Conservation (phyloP, 2,113 vertebrate species). For the Gnathochromis pfefferi region DNA sequence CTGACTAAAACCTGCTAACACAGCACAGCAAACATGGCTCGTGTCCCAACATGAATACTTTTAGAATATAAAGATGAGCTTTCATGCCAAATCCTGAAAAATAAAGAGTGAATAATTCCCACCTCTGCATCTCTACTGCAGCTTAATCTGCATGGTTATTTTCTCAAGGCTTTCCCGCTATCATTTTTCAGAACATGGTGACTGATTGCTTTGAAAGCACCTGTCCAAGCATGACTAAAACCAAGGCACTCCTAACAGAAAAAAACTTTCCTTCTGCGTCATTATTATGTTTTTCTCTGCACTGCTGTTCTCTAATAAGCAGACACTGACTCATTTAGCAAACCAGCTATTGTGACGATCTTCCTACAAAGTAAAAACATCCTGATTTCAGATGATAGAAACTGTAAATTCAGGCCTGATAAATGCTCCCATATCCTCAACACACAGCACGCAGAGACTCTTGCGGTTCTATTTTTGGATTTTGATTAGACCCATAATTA, state of each 20-base stretch:
- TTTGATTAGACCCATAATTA: constrained; percentile 47
- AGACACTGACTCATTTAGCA: background rate
- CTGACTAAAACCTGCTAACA: background rate
- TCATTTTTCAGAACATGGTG: background rate
- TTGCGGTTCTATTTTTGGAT: constrained; percentile 26
- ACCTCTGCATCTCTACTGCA: background rate
- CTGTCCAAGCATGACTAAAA: background rate
- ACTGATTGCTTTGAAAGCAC: background rate
- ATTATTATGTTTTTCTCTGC: background rate
- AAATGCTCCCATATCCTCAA: background rate
- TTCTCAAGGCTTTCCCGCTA: background rate
- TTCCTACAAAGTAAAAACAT: background rate
- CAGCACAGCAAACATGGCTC: background rate
- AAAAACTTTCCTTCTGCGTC: background rate
- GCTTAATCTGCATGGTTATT: background rate
- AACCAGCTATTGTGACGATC: background rate
- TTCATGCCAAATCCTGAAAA: background rate
- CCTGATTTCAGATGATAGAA: background rate
- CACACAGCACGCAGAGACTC: background rate
- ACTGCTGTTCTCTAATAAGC: background rate
- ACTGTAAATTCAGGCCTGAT: background rate
- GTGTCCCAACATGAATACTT: background rate
- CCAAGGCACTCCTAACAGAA: background rate
- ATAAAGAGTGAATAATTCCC: background rate
- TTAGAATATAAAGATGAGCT: background rate